phyloP scores from a whole-genome alignment of 2,797 vertebrate species.

The Anabacerthia variegaticeps region DNA sequence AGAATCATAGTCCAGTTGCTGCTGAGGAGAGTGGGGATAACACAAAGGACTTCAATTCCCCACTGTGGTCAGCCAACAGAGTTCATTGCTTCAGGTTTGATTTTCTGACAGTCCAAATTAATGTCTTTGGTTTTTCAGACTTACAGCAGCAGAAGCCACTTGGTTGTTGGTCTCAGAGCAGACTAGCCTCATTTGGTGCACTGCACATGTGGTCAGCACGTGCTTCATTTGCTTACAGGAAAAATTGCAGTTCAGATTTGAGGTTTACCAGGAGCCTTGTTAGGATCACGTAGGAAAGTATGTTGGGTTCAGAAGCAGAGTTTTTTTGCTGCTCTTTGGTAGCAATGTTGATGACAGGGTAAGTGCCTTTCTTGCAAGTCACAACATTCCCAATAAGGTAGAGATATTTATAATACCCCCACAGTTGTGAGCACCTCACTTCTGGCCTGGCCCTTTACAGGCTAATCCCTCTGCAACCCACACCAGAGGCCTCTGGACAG shows the following conservation, averaged over 20 bases:
- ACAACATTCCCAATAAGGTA: neutral
- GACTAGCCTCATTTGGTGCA: neutral
- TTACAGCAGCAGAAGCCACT: neutral
- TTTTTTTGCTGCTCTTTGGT: neutral
- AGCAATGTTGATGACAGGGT: neutral
- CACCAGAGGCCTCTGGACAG: neutral
- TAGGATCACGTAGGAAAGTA: neutral
- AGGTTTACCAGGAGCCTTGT: neutral
- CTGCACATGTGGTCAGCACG: accelerated
- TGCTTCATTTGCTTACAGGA: neutral
- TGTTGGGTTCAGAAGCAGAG: accelerated
- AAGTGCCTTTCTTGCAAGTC: neutral
- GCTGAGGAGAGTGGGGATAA: neutral
- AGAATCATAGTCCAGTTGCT: neutral
- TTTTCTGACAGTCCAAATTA: neutral
- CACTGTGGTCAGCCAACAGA: neutral
- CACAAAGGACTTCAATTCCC: neutral
- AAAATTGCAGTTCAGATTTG: neutral
- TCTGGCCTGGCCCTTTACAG: accelerated
- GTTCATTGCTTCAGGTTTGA: neutral
- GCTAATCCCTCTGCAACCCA: neutral
- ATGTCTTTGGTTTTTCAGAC: neutral
- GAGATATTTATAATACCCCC: neutral
- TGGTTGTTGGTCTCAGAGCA: neutral
- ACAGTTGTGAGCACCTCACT: accelerated